A percentile compares a stretch with the other conserved stretches of the same genome.
phyloP scores from a whole-genome alignment of 2,797 vertebrate genomes.

The Eleutherodactylus coqui region DNA sequence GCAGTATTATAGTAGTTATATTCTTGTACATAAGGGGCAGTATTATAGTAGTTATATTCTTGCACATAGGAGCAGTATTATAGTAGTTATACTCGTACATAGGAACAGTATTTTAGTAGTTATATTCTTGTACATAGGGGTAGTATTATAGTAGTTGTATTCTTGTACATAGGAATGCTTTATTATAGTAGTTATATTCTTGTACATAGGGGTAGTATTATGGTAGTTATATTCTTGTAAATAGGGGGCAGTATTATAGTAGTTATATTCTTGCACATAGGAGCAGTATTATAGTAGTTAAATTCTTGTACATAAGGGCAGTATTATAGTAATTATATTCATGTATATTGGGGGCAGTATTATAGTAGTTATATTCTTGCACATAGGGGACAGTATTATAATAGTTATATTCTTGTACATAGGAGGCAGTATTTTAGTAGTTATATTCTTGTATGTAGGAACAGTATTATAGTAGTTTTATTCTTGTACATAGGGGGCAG shows the following conservation, averaged over 20 bases:
- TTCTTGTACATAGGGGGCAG: too few relatives aligned
- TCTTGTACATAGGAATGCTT: background rate
- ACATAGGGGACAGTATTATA: background rate
- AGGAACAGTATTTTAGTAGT: background rate
- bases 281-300: constrained; percentile 1
- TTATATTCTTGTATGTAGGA: background rate
- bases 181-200: constrained; percentile 10
- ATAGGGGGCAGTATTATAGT: too few relatives aligned
- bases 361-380: constrained; percentile 4
- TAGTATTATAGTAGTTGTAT: constrained; percentile 8
- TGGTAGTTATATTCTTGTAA: background rate
- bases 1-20: constrained; percentile 1
- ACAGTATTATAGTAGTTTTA: too few relatives aligned
- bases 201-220: background rate
- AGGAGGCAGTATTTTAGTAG: background rate
- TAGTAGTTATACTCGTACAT: background rate
- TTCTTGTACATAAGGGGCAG: background rate
- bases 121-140: background rate
- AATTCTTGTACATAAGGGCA: background rate
- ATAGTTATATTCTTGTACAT: background rate
- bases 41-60: constrained; percentile 1
- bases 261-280: background rate
- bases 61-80: constrained; percentile 5
- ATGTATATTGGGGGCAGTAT: background rate
- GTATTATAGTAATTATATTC: background rate